These are phyloP conservation scores for Embidobia sp. DNA, from an alignment of 2,888 invertebrate genomes.

Conservation along the genomic window DNA sequence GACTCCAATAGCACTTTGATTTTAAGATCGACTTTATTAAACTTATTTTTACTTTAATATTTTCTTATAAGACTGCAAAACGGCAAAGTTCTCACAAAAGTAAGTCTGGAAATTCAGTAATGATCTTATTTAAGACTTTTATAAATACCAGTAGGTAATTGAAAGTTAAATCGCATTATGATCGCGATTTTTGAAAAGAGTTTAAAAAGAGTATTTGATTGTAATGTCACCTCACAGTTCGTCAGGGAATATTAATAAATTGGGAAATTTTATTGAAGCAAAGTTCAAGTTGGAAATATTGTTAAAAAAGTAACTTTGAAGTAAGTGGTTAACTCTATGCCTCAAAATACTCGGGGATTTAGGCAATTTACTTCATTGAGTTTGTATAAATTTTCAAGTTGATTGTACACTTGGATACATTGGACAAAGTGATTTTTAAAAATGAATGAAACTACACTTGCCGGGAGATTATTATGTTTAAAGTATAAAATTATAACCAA, in stretches of 20 bases:
- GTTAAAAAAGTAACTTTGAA: conserved; percentile 27
- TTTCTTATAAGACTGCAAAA: too few relatives aligned
- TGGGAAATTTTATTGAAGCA: conserved; percentile 29
- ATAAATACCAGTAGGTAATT: too few relatives aligned
- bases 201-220: conserved; percentile 16
- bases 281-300: conserved; percentile 22
- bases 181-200: background rate
- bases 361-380: conserved; percentile 33
- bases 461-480: too few relatives aligned
- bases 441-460: too few relatives aligned
- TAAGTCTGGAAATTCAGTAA: too few relatives aligned
- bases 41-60: too few relatives aligned
- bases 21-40: too few relatives aligned
- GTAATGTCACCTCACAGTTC: conserved; percentile 7
- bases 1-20: too few relatives aligned
- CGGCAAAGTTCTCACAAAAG: too few relatives aligned
- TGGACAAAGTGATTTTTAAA: too few relatives aligned
- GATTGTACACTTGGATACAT: background rate
- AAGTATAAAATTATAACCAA: too few relatives aligned
- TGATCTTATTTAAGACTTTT: too few relatives aligned
- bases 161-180: conserved; percentile 4
- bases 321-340: conserved; percentile 18
- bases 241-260: conserved; percentile 36
- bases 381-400: conserved; percentile 31
- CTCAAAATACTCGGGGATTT: conserved; percentile 34